A percentile compares a stretch with the other conserved stretches of the same genome.
phyloP scores from a whole-genome alignment of 2,888 invertebrate species.

The Orthonychiurus folsomi region DNA sequence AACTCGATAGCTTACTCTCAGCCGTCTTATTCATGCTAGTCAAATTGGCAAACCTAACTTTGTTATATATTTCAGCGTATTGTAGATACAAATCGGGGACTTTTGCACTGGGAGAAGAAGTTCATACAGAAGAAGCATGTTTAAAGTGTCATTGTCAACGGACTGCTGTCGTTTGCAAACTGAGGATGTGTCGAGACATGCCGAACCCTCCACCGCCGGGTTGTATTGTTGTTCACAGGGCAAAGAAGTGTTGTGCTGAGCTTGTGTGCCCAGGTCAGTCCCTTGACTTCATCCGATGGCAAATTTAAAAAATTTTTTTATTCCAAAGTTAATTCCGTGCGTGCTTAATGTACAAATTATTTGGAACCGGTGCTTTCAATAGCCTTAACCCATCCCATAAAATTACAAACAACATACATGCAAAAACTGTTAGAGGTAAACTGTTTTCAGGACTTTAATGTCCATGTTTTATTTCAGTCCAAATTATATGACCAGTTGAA shows the following conservation, averaged over 20 bases:
- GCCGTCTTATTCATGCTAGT: too few relatives aligned
- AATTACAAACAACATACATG: not conserved
- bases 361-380: too few relatives aligned
- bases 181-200: constrained; percentile 64
- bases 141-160: constrained; percentile 64
- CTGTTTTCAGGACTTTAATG: too few relatives aligned
- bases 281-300: too few relatives aligned
- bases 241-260: constrained; percentile 66
- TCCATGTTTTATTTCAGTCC: too few relatives aligned
- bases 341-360: too few relatives aligned
- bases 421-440: too few relatives aligned
- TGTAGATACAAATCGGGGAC: constrained; percentile 64
- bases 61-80: not conserved
- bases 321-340: too few relatives aligned
- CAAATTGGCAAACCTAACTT: not conserved
- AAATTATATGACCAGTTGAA: too few relatives aligned
- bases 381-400: too few relatives aligned
- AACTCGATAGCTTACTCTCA: too few relatives aligned
- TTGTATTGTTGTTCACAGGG: constrained; percentile 60
- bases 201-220: constrained; percentile 65
- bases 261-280: constrained; percentile 55
- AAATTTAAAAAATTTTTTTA: too few relatives aligned
- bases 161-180: constrained; percentile 64
- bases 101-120: constrained; percentile 55
- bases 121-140: constrained; percentile 63